Evolutionary conservation across 2,797 vertebrate genomes (phyloP), one percentile per base, ranked within the genome.

Genomic region (Oryzias dopingdopingensis): DNA sequence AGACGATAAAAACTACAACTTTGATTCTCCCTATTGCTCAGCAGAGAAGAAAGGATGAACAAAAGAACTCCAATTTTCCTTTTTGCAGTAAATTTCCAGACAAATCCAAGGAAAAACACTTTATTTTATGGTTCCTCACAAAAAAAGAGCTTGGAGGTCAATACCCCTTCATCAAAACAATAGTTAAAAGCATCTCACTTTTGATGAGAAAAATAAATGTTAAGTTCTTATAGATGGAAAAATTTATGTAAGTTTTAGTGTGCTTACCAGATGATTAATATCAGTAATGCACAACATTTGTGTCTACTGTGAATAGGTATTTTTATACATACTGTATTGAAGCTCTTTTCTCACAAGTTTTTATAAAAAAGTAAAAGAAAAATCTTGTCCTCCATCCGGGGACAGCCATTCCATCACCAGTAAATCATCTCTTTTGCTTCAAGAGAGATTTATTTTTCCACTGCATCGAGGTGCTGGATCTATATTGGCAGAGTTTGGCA

Each of bases 221-320:
- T 86, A 59, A 84, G 74, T 85, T 84, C 78, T 86, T 78, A 78
- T 80, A 84, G 74, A 85, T 87, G 87, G 82, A 60, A 70, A 79
- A 72, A 67, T 74, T 72, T 79, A 76, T 69, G 75, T 84, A 79
- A 83, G 80, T 87, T 87, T 86, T 80, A 77, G 77, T 89, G 89
- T 90, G 88, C 86, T 86, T 88, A 88, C 81, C 80, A 84, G 84
- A 87, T 80, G 74, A 83, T 76, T 74, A 79, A 80, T 78, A 84
- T 86, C 88, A 89, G 89, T 89, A 90, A 87, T 81, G 86, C 89
- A 88, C 88, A 91, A 90, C 82, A 84, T 87, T 91, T 91, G 90
- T 92, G 89, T 90, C 85, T 81, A 90, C 90, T 91, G 89, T 92
- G 87, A 90, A 90, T 86, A 88, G 81, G 84, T 91, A 90, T 89